These are phyloP conservation scores for Meloidogyne floridensis DNA, from an alignment of 1,140 invertebrate genomes.

Conservation along the genomic window DNA sequence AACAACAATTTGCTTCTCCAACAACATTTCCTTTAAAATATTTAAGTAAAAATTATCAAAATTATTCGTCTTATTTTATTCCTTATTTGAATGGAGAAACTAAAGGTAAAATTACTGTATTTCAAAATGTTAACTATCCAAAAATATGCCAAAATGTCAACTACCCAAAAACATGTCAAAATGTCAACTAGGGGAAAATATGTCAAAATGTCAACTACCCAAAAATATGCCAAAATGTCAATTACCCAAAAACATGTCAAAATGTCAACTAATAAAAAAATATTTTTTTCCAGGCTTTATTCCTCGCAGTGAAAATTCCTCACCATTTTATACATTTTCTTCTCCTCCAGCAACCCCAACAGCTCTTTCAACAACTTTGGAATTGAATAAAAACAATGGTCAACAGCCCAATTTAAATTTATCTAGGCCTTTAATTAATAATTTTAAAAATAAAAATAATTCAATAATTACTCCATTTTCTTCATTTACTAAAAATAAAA, in stretches of 20 bases:
- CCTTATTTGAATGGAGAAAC: no score
- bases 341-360: background rate
- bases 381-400: background rate
- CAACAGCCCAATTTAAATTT: background rate
- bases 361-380: background rate
- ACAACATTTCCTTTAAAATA: background rate
- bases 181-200: no score
- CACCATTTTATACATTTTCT: background rate
- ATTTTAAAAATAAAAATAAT: background rate
- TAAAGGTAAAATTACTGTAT: no score
- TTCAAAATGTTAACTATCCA: no score
- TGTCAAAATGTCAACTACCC: no score
- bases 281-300: background rate
- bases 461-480: background rate
- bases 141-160: no score
- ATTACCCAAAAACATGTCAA: no score
- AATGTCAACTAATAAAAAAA: no score
- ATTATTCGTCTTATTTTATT: no score
- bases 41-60: background rate
- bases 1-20: slow-evolving; percentile 2
- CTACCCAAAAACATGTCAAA: no score
- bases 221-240: no score
- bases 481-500: background rate
- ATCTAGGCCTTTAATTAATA: background rate
- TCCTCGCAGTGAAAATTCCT: background rate